Evolutionary conservation across 2,888 invertebrate species (phyloP).

Genomic region (Drosophila mettleri): DNA sequence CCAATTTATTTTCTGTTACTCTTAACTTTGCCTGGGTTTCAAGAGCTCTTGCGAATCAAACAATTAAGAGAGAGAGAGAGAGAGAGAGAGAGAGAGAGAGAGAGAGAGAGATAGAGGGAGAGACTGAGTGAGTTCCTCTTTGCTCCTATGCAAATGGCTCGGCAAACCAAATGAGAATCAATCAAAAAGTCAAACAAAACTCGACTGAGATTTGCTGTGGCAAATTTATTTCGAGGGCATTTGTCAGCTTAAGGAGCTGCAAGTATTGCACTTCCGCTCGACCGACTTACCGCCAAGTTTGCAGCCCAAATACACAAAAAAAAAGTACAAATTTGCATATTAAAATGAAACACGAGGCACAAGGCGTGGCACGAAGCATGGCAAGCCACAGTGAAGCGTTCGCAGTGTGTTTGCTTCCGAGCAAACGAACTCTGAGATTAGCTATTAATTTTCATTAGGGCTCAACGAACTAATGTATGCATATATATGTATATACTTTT

Average conservation of each 20-base stretch:
- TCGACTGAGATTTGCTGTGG: slow-evolving; percentile 7
- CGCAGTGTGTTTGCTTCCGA: slow-evolving; percentile 6
- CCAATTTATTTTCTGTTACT: too few species aligned
- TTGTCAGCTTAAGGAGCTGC: slow-evolving; percentile 21
- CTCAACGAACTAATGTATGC: slow-evolving; percentile 1
- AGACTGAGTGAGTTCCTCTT: background rate
- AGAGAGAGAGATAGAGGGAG: background rate
- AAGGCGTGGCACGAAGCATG: too few species aligned
- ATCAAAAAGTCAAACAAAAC: slow-evolving; percentile 51
- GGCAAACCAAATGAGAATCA: slow-evolving; percentile 33
- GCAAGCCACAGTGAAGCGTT: too few species aligned
- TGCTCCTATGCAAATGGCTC: slow-evolving; percentile 2
- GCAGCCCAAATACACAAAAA: slow-evolving; percentile 3
- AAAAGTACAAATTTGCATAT: slow-evolving; percentile 56
- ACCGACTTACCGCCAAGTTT: slow-evolving; percentile 40
- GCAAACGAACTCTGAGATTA: slow-evolving; percentile 34
- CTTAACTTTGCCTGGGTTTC: background rate
- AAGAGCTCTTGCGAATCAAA: background rate
- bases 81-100: background rate
- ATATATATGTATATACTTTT: background rate
- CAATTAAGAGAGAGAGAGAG: background rate
- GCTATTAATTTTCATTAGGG: slow-evolving; percentile 63
- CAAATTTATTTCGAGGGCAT: slow-evolving; percentile 30
- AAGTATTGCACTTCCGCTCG: slow-evolving; percentile 37
- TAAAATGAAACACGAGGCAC: slow-evolving; percentile 7